These are phyloP conservation scores for Todiramphus chloris DNA, from an alignment of 2,113 vertebrate genomes.

Conservation along the genomic window DNA sequence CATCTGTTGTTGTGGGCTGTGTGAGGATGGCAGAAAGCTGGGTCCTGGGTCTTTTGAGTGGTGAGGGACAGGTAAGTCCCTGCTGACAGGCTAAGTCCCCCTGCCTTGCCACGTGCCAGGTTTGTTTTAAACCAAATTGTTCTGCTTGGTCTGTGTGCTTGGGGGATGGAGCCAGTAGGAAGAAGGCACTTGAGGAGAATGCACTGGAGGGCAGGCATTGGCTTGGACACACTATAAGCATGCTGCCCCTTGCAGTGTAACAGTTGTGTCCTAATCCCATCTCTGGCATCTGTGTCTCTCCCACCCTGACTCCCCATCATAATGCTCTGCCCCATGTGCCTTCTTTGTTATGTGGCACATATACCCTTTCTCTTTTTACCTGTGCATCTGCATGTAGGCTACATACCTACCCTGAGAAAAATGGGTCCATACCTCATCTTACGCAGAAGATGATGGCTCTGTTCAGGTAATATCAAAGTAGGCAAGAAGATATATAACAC, in stretches of 20 bases:
- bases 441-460: neutral
- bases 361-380: neutral
- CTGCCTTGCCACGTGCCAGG: neutral
- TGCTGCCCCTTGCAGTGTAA: neutral
- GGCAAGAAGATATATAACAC: neutral
- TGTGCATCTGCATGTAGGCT: accelerated
- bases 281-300: neutral
- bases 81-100: neutral
- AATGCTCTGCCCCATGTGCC: accelerated
- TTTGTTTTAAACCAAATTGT: neutral
- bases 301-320: accelerated
- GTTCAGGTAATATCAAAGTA: neutral
- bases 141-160: neutral
- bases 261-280: accelerated
- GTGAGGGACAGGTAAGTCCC: neutral
- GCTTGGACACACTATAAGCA: neutral
- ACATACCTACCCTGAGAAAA: neutral
- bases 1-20: neutral
- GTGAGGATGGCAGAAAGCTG: neutral
- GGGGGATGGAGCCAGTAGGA: neutral
- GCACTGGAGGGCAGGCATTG: accelerated
- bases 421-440: neutral
- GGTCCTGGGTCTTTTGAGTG: neutral
- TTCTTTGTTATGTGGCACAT: neutral
- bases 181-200: neutral